Percentiles rank a stretch among this genome's conserved stretches.
Evolutionary conservation across 2,113 vertebrate genomes (phyloP).

Genomic region (Salminus brasiliensis): DNA sequence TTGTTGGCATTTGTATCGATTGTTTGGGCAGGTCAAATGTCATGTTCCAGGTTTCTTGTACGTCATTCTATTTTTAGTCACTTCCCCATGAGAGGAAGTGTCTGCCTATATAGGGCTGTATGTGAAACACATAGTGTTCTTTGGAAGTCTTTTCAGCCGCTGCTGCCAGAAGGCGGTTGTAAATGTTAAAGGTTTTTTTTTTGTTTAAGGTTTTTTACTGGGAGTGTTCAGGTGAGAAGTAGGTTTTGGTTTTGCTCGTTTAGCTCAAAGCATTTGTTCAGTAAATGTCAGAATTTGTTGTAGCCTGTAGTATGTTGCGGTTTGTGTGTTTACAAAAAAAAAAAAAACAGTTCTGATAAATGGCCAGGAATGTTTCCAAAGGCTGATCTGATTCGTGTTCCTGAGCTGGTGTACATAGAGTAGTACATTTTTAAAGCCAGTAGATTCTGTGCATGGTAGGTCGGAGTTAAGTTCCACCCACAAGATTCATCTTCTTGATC

Average conservation of each 20-base stretch:
- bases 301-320: background rate
- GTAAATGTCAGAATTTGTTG: background rate
- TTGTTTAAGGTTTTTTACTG: too few species aligned
- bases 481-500: background rate
- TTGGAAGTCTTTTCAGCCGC: background rate
- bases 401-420: background rate
- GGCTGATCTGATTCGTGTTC: background rate
- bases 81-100: slow-evolving; percentile 6
- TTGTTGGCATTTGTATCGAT: background rate
- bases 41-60: slow-evolving; percentile 50
- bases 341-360: background rate
- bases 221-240: background rate
- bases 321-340: background rate
- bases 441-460: background rate
- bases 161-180: background rate
- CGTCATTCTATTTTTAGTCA: slow-evolving; percentile 42
- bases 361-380: background rate
- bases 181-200: slow-evolving; percentile 27
- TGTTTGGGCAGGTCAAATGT: slow-evolving; percentile 24
- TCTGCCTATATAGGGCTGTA: background rate
- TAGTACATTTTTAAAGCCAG: background rate
- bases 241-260: too few species aligned
- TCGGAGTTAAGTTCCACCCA: background rate
- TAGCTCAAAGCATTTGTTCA: too few species aligned
- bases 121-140: background rate